Percentiles rank a stretch among this genome's conserved stretches.
These are phyloP conservation scores for Pyralis farinalis DNA, from an alignment of 2,888 invertebrate genomes.

Conservation along the genomic window DNA sequence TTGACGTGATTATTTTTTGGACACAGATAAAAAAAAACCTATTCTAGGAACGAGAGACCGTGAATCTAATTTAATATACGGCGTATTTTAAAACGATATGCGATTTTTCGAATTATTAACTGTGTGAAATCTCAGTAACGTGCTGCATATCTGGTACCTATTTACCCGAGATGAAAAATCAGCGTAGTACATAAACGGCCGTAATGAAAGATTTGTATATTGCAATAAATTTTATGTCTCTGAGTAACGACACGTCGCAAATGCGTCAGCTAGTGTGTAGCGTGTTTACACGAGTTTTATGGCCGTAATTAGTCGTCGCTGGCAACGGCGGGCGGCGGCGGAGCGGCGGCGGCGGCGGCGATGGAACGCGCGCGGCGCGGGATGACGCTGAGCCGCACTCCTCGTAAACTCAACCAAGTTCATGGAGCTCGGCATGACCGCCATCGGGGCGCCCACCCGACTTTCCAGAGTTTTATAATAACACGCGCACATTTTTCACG, in stretches of 20 bases:
- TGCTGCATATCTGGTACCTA: too few species aligned
- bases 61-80: too few species aligned
- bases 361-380: slow-evolving; percentile 15
- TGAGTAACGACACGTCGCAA: slow-evolving; percentile 17
- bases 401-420: slow-evolving; percentile 53
- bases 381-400: slow-evolving; percentile 14
- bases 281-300: slow-evolving; percentile 55
- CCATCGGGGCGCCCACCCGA: slow-evolving; percentile 46
- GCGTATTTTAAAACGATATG: too few species aligned
- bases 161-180: too few species aligned
- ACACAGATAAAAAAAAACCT: too few species aligned
- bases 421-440: slow-evolving; percentile 49
- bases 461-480: slow-evolving; percentile 67
- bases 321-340: slow-evolving; percentile 21
- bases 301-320: slow-evolving; percentile 36
- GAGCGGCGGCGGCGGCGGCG: slow-evolving; percentile 5
- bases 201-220: slow-evolving; percentile 7
- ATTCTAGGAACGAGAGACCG: too few species aligned
- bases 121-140: too few species aligned
- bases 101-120: too few species aligned
- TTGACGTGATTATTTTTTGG: too few species aligned
- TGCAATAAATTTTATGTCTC: slow-evolving; percentile 8
- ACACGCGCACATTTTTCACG: slow-evolving; percentile 70
- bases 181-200: too few species aligned
- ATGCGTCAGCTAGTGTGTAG: slow-evolving; percentile 35